A percentile compares a stretch with the other conserved stretches of the same genome.
phyloP scores from a whole-genome alignment of 2,113 vertebrate species.

The Ameiurus melas region DNA sequence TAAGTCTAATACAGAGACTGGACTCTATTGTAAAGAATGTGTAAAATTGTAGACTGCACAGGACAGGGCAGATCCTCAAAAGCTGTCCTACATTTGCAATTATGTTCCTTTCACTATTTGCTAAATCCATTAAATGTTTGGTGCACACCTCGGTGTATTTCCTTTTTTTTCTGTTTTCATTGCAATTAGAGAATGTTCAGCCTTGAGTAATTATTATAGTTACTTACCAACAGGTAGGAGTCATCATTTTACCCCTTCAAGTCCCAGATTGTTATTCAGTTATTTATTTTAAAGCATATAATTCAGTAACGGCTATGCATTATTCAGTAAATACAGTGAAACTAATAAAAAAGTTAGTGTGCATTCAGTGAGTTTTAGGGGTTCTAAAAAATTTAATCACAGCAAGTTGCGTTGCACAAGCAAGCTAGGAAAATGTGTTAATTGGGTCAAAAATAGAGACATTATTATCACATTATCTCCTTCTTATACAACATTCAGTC shows the following conservation, averaged over 20 bases:
- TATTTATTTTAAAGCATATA: slow-evolving; percentile 4
- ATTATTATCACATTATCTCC: background rate
- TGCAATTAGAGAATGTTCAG: background rate
- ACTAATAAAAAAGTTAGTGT: slow-evolving; percentile 21
- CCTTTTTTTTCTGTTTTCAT: background rate
- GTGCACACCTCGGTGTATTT: background rate
- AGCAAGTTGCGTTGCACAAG: background rate
- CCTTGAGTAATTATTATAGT: background rate
- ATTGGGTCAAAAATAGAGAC: background rate
- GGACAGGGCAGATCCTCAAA: background rate
- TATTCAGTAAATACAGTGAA: background rate
- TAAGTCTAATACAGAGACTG: background rate
- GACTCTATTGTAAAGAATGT: background rate
- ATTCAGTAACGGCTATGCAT: background rate
- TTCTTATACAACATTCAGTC: background rate
- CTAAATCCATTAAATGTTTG: background rate
- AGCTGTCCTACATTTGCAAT: background rate
- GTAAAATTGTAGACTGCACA: background rate
- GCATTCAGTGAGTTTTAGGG: slow-evolving; percentile 1
- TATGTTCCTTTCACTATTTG: background rate
- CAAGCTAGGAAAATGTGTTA: background rate
- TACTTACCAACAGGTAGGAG: background rate
- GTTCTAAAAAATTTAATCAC: background rate
- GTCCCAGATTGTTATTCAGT: background rate
- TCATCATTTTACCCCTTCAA: background rate